Evolutionary conservation across 2,888 invertebrate species (phyloP).

Genomic region (Protodeltote pygarga): DNA sequence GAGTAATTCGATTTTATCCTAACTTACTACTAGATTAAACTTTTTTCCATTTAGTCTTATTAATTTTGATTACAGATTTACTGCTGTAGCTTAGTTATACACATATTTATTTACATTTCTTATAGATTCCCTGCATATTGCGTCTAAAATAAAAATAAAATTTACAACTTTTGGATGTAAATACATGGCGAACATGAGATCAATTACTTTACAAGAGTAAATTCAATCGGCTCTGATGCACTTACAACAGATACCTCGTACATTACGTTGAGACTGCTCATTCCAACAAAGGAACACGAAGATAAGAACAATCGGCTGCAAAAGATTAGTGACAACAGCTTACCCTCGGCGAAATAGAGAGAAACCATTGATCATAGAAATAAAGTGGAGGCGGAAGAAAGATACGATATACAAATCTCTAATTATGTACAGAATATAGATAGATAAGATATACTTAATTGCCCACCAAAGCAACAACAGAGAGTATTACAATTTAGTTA

Average conservation of each 20-base stretch:
- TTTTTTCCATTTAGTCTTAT: too few relatives aligned
- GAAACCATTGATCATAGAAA: neutral
- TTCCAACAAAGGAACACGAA: slow-evolving; percentile 3
- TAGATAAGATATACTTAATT: too few relatives aligned
- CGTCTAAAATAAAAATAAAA: too few relatives aligned
- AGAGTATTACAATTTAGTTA: too few relatives aligned
- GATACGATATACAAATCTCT: neutral
- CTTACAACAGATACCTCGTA: neutral
- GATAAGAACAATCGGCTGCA: slow-evolving; percentile 31
- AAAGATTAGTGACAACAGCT: slow-evolving; percentile 34
- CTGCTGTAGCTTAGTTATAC: too few relatives aligned
- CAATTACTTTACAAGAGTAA: neutral
- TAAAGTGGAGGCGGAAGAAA: neutral
- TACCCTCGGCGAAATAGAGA: slow-evolving; percentile 5
- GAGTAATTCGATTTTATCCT: too few relatives aligned
- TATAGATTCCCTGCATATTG: too few relatives aligned
- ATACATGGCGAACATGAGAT: neutral
- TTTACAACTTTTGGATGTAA: too few relatives aligned
- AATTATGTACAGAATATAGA: neutral
- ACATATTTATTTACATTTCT: too few relatives aligned
- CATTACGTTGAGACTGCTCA: slow-evolving; percentile 2
- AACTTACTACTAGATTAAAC: too few relatives aligned
- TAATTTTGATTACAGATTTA: too few relatives aligned
- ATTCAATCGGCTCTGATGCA: neutral
- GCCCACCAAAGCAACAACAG: too few relatives aligned